A percentile compares a stretch with the other conserved stretches of the same genome.
Conservation (phyloP, 2,797 vertebrate species). For the Aldrovandia affinis region DNA sequence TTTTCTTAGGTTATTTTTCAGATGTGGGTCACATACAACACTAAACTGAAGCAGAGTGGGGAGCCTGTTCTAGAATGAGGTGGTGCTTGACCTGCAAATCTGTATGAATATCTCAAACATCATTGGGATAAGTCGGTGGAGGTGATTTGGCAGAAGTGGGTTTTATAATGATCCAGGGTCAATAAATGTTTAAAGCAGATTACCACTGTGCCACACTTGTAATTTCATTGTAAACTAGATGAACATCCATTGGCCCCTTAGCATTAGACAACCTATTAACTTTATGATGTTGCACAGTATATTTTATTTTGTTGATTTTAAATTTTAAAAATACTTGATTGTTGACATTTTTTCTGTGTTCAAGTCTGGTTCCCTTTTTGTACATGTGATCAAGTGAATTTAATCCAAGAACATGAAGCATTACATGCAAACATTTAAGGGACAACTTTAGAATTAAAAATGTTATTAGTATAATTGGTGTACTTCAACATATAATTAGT, state of each 20-base stretch:
- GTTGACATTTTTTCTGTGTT: conserved; percentile 63
- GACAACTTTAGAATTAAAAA: background rate
- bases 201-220: background rate
- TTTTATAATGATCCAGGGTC: conserved; percentile 11
- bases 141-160: background rate
- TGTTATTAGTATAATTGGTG: too few species aligned
- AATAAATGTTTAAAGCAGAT: conserved; percentile 9
- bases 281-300: conserved; percentile 84
- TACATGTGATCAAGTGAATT: background rate
- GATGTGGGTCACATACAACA: background rate
- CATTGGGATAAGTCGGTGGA: background rate
- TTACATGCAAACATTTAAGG: background rate
- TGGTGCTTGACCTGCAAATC: too few species aligned
- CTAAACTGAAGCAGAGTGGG: background rate
- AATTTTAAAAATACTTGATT: conserved; percentile 85
- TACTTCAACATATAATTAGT: too few species aligned
- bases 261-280: conserved; percentile 73
- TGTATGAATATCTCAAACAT: background rate
- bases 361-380: conserved; percentile 42
- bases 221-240: conserved; percentile 39
- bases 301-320: conserved; percentile 96
- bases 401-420: conserved; percentile 1
- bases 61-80: background rate
- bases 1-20: conserved; percentile 18
- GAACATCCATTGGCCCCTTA: conserved; percentile 56